Base-by-base conservation (phyloP, 2,113 vertebrate species). In the Neopipo cinnamomea region DNA sequence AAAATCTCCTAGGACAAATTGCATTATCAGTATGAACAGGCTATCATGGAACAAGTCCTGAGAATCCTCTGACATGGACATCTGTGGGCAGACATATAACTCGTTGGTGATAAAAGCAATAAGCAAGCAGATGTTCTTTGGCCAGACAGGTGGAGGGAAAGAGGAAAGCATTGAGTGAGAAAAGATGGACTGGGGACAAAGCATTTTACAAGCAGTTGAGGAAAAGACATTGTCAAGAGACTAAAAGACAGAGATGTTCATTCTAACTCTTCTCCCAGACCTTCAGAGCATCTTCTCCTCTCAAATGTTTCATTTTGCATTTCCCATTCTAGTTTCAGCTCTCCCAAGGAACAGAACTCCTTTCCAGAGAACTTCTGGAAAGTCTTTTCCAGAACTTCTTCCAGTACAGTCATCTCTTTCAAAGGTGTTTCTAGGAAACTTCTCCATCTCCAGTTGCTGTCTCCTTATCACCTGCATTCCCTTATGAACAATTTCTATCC, bases 121-220 rank as follows among this genome's bases (percentile, higher is more conserved):
- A 93, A 91, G 91, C 73, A 91, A 91, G 85, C 78, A 88, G 59
- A 55, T 89, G 62, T 70, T 62, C n/a, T 73, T 79, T 58, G 53
- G 47, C 81, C 53, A 89, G 35, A 89, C 11, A 74, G 22, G 22
- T 88, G 39, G 49, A 41, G 67, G 27, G 44, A 89, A 74, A 83
- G 21, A 44, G 52, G 47, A 87, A 87, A 75, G 89, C 33, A 87
- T 0, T 72, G 52, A 82, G 10, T 85, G 33, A 74, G 52, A 75
- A 90, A 84, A 90, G 18, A 81, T 1, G 3, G 50, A 67, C 0
- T 1, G 1, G 16, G 11, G 33, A 67, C 91, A 89, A 70, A 83
- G 35, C 68, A 70, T 31, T 50, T 16, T 55, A 53, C 33, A 71
- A 74, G 52, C 72, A 78, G 33, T 12, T 76, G 49, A 88, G 37